Percentiles rank a stretch among this genome's conserved stretches.
Evolutionary conservation across 2,888 invertebrate genomes (phyloP).

Genomic region (Steinernema scapterisci): DNA sequence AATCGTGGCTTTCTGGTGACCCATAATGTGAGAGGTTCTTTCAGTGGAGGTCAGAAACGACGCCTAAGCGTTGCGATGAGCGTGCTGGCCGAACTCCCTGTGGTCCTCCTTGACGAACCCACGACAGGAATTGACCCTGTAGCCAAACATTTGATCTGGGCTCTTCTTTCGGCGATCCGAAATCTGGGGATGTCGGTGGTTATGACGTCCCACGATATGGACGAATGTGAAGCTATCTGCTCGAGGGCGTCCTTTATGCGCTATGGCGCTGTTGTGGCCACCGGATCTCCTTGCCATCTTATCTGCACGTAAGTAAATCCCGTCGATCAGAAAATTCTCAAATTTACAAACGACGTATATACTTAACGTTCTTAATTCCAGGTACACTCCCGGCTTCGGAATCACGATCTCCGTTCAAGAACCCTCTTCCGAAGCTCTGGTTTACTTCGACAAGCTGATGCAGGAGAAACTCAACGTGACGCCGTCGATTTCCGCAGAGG

Average conservation of each 20-base stretch:
- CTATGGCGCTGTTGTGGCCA: constrained; percentile 42
- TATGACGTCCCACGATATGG: constrained; percentile 57
- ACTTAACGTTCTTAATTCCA: constrained; percentile 33
- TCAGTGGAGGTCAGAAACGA: constrained; percentile 52
- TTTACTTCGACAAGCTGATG: not conserved
- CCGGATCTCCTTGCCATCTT: constrained; percentile 50
- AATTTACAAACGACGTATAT: not conserved
- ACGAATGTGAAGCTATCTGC: constrained; percentile 56
- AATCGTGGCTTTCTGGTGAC: too few relatives aligned
- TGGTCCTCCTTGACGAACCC: constrained; percentile 50
- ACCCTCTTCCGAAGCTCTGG: constrained; percentile 27
- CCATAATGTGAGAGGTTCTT: not conserved
- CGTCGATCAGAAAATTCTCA: not conserved
- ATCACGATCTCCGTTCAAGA: constrained; percentile 47
- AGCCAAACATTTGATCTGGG: constrained; percentile 46
- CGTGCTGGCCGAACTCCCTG: constrained; percentile 39
- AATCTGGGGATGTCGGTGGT: constrained; percentile 52
- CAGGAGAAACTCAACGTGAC: not conserved
- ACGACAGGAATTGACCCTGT: constrained; percentile 51
- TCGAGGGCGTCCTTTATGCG: constrained; percentile 51
- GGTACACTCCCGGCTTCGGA: constrained; percentile 54
- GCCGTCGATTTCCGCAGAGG: not conserved
- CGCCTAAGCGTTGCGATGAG: constrained; percentile 49
- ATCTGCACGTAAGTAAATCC: not conserved
- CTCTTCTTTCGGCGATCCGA: constrained; percentile 42